Percentiles rank a stretch among this genome's conserved stretches.
These are phyloP conservation scores for Apamea monoglypha DNA, from an alignment of 2,888 invertebrate genomes.

Conservation along the genomic window DNA sequence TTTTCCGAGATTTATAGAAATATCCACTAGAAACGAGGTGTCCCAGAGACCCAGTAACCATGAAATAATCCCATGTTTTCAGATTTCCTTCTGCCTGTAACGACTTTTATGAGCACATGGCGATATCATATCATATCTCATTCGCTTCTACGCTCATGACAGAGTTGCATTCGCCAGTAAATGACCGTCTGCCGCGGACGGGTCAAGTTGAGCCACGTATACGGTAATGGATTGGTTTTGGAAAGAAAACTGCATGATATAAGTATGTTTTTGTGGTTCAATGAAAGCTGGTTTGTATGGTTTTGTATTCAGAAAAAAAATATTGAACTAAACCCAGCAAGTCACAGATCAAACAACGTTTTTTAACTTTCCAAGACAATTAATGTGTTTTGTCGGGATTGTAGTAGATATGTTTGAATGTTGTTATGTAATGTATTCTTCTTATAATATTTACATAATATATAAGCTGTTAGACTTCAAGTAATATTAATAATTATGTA, in stretches of 20 bases:
- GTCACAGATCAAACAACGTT: background rate
- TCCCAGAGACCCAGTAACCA: background rate
- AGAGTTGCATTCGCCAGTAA: slow-evolving; percentile 31
- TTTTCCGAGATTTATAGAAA: background rate
- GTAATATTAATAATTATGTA: too few species aligned
- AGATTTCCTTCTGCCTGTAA: background rate
- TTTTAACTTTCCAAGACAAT: background rate
- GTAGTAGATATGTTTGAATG: background rate
- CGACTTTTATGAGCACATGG: background rate
- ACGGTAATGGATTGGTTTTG: slow-evolving; percentile 58
- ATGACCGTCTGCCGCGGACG: slow-evolving; percentile 25
- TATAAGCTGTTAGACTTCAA: too few species aligned
- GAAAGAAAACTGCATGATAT: slow-evolving; percentile 17
- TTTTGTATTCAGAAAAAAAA: background rate
- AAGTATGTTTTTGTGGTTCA: slow-evolving; percentile 7
- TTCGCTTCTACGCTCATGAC: slow-evolving; percentile 14
- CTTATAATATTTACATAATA: too few species aligned
- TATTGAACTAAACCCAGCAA: too few species aligned
- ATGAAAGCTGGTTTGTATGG: background rate
- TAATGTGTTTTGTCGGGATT: background rate
- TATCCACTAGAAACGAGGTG: background rate
- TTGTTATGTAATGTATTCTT: too few species aligned
- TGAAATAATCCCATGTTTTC: background rate
- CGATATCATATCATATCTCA: background rate
- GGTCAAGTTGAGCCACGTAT: slow-evolving; percentile 47